Conservation (phyloP, 2,797 vertebrate genomes). For the Takifugu rubripes region DNA sequence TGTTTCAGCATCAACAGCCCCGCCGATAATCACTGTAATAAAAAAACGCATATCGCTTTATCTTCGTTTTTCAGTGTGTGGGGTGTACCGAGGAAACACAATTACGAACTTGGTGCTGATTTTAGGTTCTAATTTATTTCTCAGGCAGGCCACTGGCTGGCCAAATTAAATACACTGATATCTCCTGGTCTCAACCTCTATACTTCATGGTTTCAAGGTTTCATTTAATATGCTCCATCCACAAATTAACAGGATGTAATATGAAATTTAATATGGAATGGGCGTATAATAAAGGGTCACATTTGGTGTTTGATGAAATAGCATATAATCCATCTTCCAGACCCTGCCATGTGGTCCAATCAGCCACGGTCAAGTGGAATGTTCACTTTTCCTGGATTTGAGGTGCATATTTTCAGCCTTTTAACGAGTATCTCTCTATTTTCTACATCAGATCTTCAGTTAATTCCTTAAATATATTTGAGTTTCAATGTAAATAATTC, state of each 20-base stretch:
- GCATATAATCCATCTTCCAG: slow-evolving; percentile 58
- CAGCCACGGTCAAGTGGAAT: slow-evolving; percentile 39
- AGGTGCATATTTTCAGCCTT: not conserved
- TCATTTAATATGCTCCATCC: slow-evolving; percentile 69
- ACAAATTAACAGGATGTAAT: slow-evolving; percentile 70
- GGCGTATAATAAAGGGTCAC: slow-evolving; percentile 61
- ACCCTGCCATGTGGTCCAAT: slow-evolving; percentile 39
- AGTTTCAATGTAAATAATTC: too few relatives aligned
- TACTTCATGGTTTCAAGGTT: slow-evolving; percentile 69
- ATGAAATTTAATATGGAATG: slow-evolving; percentile 68
- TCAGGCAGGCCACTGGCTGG: slow-evolving; percentile 50
- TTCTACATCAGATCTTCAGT: too few relatives aligned
- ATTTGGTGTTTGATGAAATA: slow-evolving; percentile 59
- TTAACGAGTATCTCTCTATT: too few relatives aligned
- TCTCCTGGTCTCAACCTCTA: slow-evolving; percentile 59
- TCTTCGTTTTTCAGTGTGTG: slow-evolving; percentile 43
- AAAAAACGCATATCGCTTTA: slow-evolving; percentile 38
- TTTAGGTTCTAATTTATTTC: slow-evolving; percentile 61
- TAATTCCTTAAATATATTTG: too few relatives aligned
- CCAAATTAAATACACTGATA: slow-evolving; percentile 64
- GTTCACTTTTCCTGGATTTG: not conserved
- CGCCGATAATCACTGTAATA: slow-evolving; percentile 15
- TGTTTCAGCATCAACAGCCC: not conserved
- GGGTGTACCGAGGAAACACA: slow-evolving; percentile 63
- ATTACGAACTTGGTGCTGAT: slow-evolving; percentile 60